Evolutionary conservation across 2,888 invertebrate species (phyloP).

Genomic region (Lottia scabra): DNA sequence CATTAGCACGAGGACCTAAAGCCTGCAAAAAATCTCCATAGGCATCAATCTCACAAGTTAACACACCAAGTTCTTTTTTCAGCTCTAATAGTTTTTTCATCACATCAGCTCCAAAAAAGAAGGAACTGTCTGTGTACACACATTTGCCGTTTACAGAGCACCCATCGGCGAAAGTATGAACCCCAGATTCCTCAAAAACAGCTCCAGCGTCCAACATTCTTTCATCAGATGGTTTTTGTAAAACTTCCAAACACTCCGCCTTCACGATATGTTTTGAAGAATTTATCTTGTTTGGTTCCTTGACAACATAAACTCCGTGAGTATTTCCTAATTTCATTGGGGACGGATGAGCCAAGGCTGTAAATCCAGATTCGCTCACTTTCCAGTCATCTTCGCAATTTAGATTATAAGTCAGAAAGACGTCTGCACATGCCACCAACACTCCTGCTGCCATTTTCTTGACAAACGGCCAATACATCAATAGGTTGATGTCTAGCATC

Average conservation of each 20-base stretch:
- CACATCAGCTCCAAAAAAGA: constrained; percentile 68
- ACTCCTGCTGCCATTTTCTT: constrained; percentile 67
- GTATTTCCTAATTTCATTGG: constrained; percentile 65
- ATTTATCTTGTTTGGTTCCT: constrained; percentile 43
- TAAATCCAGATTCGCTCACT: constrained; percentile 64
- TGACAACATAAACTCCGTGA: constrained; percentile 71
- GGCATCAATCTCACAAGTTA: constrained; percentile 70
- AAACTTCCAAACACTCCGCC: constrained; percentile 65
- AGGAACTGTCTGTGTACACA: constrained; percentile 71
- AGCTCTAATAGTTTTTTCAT: constrained; percentile 62
- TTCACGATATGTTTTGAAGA: constrained; percentile 43
- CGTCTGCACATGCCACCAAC: constrained; percentile 70
- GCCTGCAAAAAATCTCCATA: constrained; percentile 71
- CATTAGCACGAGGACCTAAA: constrained; percentile 61
- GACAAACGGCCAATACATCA: constrained; percentile 69
- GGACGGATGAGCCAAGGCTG: constrained; percentile 71
- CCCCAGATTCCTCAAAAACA: constrained; percentile 39
- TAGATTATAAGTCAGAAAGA: constrained; percentile 67
- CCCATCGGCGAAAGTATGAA: constrained; percentile 42
- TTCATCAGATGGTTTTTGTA: constrained; percentile 70
- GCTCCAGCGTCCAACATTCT: constrained; percentile 67
- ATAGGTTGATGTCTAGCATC: constrained; percentile 71
- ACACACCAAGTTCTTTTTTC: constrained; percentile 52
- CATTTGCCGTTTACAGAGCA: constrained; percentile 39
- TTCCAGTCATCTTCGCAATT: constrained; percentile 43